These are phyloP conservation scores for Reticulitermes lucifugus DNA, from an alignment of 2,888 invertebrate genomes.

Conservation along the genomic window DNA sequence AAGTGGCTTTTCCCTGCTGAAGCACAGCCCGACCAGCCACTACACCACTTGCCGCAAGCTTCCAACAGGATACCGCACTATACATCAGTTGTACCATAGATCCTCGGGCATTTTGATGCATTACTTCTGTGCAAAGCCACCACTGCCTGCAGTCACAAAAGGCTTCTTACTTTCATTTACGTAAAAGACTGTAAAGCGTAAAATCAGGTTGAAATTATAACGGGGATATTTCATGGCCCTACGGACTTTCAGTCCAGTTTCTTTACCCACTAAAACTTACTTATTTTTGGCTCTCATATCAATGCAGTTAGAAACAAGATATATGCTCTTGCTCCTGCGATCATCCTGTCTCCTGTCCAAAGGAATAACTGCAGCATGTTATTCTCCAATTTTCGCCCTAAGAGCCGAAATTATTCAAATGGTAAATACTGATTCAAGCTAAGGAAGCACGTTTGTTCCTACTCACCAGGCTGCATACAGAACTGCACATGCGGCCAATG, in stretches of 20 bases:
- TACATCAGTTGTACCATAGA: slow-evolving; percentile 30
- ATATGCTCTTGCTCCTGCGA: background rate
- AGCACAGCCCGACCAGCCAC: background rate
- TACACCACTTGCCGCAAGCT: slow-evolving; percentile 4
- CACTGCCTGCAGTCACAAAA: background rate
- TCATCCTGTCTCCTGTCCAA: background rate
- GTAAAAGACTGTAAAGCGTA: background rate
- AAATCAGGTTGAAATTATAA: background rate
- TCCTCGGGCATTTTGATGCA: slow-evolving; percentile 11
- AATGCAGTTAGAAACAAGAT: background rate
- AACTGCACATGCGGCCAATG: background rate
- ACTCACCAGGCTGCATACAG: background rate
- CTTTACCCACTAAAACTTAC: background rate
- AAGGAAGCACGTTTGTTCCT: background rate
- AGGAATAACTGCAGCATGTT: background rate
- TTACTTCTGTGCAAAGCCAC: background rate
- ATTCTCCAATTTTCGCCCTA: background rate
- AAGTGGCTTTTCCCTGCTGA: background rate
- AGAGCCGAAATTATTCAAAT: background rate
- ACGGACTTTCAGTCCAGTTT: background rate
- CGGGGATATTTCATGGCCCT: background rate
- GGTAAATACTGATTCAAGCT: background rate
- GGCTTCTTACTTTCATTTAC: slow-evolving; percentile 3
- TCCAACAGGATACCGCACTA: slow-evolving; percentile 36
- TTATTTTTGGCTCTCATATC: background rate